Percentiles rank a stretch among this genome's conserved stretches.
Evolutionary conservation across 1,140 invertebrate genomes (phyloP).

Genomic region (Lepidotrigona ventralis): DNA sequence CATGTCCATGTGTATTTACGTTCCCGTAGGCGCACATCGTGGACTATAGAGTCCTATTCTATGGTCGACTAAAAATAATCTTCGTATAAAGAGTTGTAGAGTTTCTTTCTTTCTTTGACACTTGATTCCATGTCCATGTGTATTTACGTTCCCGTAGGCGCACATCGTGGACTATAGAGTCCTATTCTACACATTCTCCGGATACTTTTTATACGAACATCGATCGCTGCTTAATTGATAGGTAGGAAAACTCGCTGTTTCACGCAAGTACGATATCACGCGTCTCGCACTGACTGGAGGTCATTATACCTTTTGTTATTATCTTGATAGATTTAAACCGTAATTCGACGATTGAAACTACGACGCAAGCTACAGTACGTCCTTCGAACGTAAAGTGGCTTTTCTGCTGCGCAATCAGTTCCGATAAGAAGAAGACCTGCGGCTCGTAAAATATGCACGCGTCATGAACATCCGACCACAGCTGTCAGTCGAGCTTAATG

Average conservation of each 20-base stretch:
- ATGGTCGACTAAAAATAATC: conserved; percentile 50
- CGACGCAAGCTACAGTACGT: neutral
- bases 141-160: neutral
- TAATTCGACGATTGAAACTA: neutral
- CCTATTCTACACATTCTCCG: conserved; percentile 12
- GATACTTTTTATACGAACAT: conserved; percentile 26
- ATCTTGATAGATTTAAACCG: neutral
- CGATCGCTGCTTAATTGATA: conserved; percentile 26
- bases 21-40: neutral
- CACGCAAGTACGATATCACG: neutral
- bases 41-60: conserved; percentile 24
- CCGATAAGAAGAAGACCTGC: neutral
- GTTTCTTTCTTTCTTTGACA: conserved; percentile 31
- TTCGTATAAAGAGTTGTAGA: conserved; percentile 8
- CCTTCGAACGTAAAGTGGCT: neutral
- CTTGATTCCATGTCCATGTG: neutral
- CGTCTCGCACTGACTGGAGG: neutral
- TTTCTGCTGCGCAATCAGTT: neutral
- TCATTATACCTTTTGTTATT: neutral
- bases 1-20: neutral
- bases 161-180: conserved; percentile 12
- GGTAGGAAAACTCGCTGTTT: neutral
- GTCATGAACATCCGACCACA: conserved; percentile 39
- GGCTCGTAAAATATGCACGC: conserved; percentile 1
- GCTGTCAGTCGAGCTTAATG: conserved; percentile 45